Evolutionary conservation across 1,140 invertebrate genomes (phyloP).

Genomic region (Maniola jurtina): DNA sequence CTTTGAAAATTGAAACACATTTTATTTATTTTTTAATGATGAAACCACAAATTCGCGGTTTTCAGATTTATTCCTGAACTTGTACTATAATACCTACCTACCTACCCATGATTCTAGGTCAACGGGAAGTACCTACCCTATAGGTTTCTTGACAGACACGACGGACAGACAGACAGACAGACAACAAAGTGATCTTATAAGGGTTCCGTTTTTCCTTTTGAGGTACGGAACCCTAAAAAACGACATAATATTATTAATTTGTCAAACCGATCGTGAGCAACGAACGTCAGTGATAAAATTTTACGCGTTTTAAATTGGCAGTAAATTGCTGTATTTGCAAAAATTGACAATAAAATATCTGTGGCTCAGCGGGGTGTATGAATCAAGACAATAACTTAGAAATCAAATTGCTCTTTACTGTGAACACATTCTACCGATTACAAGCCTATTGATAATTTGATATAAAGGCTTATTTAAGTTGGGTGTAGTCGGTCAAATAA

Average conservation of each 20-base stretch:
- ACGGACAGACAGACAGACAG: too few relatives aligned
- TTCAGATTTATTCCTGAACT: too few relatives aligned
- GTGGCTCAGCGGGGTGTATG: conserved; percentile 22
- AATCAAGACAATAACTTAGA: conserved; percentile 4
- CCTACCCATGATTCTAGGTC: too few relatives aligned
- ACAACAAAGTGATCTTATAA: too few relatives aligned
- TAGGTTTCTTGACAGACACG: too few relatives aligned
- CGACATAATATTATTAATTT: conserved; percentile 19
- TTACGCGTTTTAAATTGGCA: conserved; percentile 21
- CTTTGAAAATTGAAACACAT: too few relatives aligned
- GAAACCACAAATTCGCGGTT: too few relatives aligned
- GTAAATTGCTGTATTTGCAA: conserved; percentile 26
- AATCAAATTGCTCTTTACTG: neutral
- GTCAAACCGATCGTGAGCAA: conserved; percentile 30
- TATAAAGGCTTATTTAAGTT: neutral
- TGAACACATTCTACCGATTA: neutral
- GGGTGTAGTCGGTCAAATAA: neutral
- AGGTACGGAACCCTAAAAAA: too few relatives aligned
- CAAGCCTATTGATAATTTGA: conserved; percentile 3
- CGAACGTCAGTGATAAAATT: conserved; percentile 5
- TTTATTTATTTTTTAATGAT: too few relatives aligned
- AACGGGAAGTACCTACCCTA: too few relatives aligned
- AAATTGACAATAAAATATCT: conserved; percentile 23
- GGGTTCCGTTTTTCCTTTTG: too few relatives aligned
- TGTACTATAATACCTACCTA: too few relatives aligned